Evolutionary conservation across 2,888 invertebrate genomes (phyloP).

Genomic region (Artemia sinica): DNA sequence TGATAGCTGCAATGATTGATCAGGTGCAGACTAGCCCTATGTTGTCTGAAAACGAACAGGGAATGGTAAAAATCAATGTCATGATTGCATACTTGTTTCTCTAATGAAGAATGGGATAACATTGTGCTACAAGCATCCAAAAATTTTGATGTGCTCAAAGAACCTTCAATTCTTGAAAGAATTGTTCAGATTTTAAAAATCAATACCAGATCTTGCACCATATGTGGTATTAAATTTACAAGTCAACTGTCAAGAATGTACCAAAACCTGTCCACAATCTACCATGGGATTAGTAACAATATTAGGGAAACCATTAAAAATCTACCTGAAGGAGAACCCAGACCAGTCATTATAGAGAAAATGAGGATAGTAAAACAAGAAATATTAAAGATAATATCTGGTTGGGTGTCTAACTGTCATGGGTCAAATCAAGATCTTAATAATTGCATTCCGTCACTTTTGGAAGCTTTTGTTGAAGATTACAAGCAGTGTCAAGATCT

Average conservation of each 20-base stretch:
- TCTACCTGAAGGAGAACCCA: constrained; percentile 90
- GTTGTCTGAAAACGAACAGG: too few species aligned
- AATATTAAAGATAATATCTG: constrained; percentile 84
- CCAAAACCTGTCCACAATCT: constrained; percentile 96
- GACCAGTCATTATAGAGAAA: constrained; percentile 89
- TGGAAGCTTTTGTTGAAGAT: constrained; percentile 89
- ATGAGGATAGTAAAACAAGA: constrained; percentile 99
- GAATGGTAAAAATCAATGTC: too few species aligned
- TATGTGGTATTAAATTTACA: constrained; percentile 88
- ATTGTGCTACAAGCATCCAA: constrained; percentile 40
- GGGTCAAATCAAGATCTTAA: constrained; percentile 70
- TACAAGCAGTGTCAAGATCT: constrained; percentile 89
- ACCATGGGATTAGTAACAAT: constrained; percentile 91
- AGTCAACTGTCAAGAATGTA: constrained; percentile 88
- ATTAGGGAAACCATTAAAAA: constrained; percentile 79
- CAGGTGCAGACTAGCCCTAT: constrained; percentile 40
- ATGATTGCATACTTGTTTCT: constrained; percentile 99
- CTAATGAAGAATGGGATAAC: constrained; percentile 97
- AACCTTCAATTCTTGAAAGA: constrained; percentile 89
- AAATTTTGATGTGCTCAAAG: constrained; percentile 88
- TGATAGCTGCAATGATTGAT: constrained; percentile 92
- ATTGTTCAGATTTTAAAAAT: constrained; percentile 94
- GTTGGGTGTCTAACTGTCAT: constrained; percentile 81
- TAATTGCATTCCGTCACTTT: constrained; percentile 88
- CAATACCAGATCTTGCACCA: constrained; percentile 96